A percentile compares a stretch with the other conserved stretches of the same genome.
These are phyloP conservation scores for Dryobota labecula DNA, from an alignment of 2,888 invertebrate genomes.

Conservation along the genomic window DNA sequence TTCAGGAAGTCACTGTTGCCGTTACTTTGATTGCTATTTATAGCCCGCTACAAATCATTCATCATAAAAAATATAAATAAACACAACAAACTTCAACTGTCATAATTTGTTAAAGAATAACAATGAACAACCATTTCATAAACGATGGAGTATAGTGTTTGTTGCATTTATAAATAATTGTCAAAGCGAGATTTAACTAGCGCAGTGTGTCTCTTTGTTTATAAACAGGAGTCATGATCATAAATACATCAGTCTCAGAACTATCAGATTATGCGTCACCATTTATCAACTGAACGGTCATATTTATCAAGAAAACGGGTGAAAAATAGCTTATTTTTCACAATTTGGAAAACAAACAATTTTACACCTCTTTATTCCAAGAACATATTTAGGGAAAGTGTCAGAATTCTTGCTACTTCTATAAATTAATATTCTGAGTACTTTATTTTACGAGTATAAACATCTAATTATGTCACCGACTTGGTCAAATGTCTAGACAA, in stretches of 20 bases:
- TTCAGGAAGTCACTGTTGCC: slow-evolving; percentile 32
- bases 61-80: slow-evolving; percentile 16
- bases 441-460: slow-evolving; percentile 2
- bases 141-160: slow-evolving; percentile 8
- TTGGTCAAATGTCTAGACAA: slow-evolving; percentile 21
- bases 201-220: slow-evolving; percentile 51
- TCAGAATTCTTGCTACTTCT: background rate
- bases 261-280: slow-evolving; percentile 38
- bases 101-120: slow-evolving; percentile 3
- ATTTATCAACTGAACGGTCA: slow-evolving; percentile 22
- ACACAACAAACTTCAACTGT: background rate
- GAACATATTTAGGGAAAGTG: background rate
- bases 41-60: slow-evolving; percentile 23
- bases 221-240: slow-evolving; percentile 43
- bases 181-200: slow-evolving; percentile 22
- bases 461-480: background rate
- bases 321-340: slow-evolving; percentile 6
- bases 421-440: background rate
- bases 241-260: slow-evolving; percentile 38
- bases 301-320: slow-evolving; percentile 29
- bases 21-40: slow-evolving; percentile 43
- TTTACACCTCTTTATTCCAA: slow-evolving; percentile 20
- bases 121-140: background rate
- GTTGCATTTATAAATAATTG: slow-evolving; percentile 19
- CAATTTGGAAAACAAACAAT: slow-evolving; percentile 10